Conservation (phyloP, 2,888 invertebrate species). For the Apantesis nais region DNA sequence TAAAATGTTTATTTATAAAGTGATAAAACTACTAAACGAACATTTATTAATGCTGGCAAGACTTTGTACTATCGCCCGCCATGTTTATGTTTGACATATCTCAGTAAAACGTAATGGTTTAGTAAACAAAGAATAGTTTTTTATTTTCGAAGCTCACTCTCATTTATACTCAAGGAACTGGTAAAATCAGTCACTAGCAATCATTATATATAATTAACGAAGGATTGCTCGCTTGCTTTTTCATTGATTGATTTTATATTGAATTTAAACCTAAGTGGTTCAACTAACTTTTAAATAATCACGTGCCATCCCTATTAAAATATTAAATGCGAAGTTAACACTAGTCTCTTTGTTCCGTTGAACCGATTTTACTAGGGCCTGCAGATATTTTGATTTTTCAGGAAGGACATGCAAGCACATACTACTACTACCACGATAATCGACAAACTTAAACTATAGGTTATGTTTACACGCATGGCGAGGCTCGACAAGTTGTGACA, state of each 20-base stretch:
- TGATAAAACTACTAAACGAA: constrained; percentile 1
- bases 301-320: too few species aligned
- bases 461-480: too few species aligned
- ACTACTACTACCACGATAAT: too few species aligned
- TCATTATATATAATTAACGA: not conserved
- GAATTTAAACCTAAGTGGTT: not conserved
- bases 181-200: not conserved
- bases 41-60: not conserved
- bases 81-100: not conserved
- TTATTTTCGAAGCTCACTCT: not conserved
- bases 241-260: too few species aligned
- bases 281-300: too few species aligned
- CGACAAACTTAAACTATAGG: too few species aligned
- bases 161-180: not conserved
- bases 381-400: too few species aligned
- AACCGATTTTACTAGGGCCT: too few species aligned
- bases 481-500: too few species aligned
- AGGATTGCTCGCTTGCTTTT: not conserved
- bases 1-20: constrained; percentile 4
- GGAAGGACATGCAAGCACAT: too few species aligned
- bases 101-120: not conserved
- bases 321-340: too few species aligned
- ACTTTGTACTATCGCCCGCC: not conserved
- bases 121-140: not conserved
- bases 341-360: too few species aligned